Percentiles rank a stretch among this genome's conserved stretches.
phyloP scores from a whole-genome alignment of 2,888 invertebrate species.

The Drosophila greeni region DNA sequence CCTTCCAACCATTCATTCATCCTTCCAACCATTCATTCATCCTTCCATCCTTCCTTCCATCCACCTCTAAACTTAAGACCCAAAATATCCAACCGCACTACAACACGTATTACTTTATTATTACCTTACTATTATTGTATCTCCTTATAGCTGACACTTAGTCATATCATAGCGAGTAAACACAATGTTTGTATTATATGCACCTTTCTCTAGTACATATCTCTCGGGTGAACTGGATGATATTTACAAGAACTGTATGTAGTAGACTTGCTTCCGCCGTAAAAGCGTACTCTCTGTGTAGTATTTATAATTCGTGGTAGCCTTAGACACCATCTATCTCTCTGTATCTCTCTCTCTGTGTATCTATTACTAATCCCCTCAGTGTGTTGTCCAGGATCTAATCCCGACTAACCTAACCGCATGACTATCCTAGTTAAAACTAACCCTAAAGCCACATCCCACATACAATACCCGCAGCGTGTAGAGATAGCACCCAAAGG shows the following conservation, averaged over 20 bases:
- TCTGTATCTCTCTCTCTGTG: not conserved
- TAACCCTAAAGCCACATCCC: not conserved
- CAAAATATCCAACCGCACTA: slow-evolving; percentile 14
- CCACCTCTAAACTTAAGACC: slow-evolving; percentile 14
- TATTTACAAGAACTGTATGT: slow-evolving; percentile 41
- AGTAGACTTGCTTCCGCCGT: slow-evolving; percentile 35
- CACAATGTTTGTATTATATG: slow-evolving; percentile 63
- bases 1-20: not conserved
- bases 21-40: not conserved
- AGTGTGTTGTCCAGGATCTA: slow-evolving; percentile 1
- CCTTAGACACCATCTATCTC: slow-evolving; percentile 6
- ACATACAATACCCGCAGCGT: not conserved
- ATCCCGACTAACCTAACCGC: not conserved
- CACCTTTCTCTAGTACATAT: slow-evolving; percentile 62
- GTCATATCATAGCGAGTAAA: slow-evolving; percentile 50
- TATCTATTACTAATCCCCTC: not conserved
- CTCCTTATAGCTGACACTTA: slow-evolving; percentile 55
- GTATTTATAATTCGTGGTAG: slow-evolving; percentile 10
- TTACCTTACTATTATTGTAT: slow-evolving; percentile 32
- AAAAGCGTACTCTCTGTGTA: slow-evolving; percentile 19
- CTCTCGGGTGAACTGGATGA: slow-evolving; percentile 52
- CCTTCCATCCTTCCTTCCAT: not conserved
- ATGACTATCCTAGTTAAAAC: slow-evolving; percentile 4
- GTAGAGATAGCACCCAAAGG: slow-evolving; percentile 2
- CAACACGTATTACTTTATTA: slow-evolving; percentile 16